Evolutionary conservation across 37 sponge, comb jelly and placozoan species (phyloP).

Genomic region (Cladorhizidae sp.): DNA sequence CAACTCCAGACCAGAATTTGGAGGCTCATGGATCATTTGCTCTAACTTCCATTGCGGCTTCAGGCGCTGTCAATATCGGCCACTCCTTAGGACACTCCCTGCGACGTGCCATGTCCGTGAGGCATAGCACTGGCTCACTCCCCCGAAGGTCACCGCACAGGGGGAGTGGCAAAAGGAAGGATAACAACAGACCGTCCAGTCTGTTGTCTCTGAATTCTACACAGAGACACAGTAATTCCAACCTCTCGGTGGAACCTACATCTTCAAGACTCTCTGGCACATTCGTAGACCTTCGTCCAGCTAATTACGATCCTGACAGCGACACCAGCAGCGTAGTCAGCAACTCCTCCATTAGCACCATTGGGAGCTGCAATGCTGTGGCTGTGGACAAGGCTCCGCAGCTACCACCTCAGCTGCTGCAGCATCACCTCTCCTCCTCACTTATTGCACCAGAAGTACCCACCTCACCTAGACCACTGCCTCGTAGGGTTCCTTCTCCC

Average conservation of each 20-base stretch:
- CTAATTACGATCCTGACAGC: neutral
- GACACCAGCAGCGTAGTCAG: slow-evolving; percentile 42
- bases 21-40: slow-evolving; percentile 29
- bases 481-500: no score
- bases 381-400: no score
- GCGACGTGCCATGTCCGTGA: slow-evolving; percentile 30
- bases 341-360: slow-evolving; percentile 14
- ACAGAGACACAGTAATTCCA: neutral
- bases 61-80: slow-evolving; percentile 18
- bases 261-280: neutral
- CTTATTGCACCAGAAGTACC: no score
- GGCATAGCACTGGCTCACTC: neutral
- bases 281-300: slow-evolving; percentile 10
- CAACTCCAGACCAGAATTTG: slow-evolving; percentile 25
- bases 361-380: neutral
- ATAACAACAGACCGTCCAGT: neutral
- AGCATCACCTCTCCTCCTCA: no score
- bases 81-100: slow-evolving; percentile 35
- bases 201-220: neutral
- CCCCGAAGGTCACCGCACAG: neutral
- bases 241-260: neutral
- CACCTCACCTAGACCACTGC: no score
- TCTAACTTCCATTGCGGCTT: slow-evolving; percentile 14
- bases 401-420: no score
- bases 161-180: neutral